Evolutionary conservation across 2,113 vertebrate species (phyloP), one percentile per base, ranked within the genome.

Genomic region (Festucalex cinctus): DNA sequence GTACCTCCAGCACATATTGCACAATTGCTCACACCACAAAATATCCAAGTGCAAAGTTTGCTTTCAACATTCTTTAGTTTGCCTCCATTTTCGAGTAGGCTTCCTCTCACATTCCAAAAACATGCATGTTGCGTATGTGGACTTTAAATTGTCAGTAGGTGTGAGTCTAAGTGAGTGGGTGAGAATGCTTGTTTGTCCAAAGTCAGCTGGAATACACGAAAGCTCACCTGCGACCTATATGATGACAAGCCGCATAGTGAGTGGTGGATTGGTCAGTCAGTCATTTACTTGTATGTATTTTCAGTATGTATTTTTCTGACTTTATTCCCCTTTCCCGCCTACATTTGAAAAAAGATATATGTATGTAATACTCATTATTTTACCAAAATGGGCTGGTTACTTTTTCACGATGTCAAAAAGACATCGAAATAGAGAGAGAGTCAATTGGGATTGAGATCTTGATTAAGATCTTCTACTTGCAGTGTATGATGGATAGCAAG

Each of bases 1-100:
- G 64, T 87, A 87, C 85, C 83, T 41, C 19, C 46, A 58, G 32
- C 58, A 46, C 61, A 58, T 65, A 66, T 69, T 80, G 78, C 64
- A 74, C 72, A 80, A 75, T 73, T n/a, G 65, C 12, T 39, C 41
- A 78, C 66, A 35, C 10, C 12, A 26, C 57, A 67, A 26, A 58
- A 48, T 32, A 37, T 35, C 41, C 37, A 60, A 32, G 14, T 12
- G 1, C 62, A 39, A 60, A 26, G 16, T 36, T 60, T 64, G 39
- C 24, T 19, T 54, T 26, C 22, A 20, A 9, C 48, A 14, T 12
- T 20, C 20, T 12, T 48, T 48, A 53, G 49, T 10, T 57, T 9
- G 20, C 43, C 16, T 44, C 14, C 28, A 4, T 32, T 2, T 32
- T 32, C 28, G 6, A 16, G 16, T 46, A 16, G 16, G 43, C 14